Evolutionary conservation across 2,888 invertebrate species (phyloP), one percentile per base, ranked within the genome.

Genomic region (Baronia brevicornis): DNA sequence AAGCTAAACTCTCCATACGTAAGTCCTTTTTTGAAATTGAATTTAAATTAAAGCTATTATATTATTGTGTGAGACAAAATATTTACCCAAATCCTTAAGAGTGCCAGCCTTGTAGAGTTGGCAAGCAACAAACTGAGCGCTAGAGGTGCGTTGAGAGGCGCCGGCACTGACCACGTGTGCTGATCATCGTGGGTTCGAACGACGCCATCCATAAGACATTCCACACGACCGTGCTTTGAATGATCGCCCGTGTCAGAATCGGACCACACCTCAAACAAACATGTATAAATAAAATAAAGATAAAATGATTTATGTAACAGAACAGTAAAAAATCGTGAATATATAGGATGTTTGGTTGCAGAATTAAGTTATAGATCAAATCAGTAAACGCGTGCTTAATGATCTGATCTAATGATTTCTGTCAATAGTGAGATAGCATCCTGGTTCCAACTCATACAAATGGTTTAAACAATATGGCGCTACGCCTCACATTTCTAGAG

Each of bases 141-240:
- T 51, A 91, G 87, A 28, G 89, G 86, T 3, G 71, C 68, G n/a
- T 86, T 86, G 2, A 68, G 56, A 2, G 88, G 88, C 48, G 88
- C 90, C 2, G 91, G 89, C 10, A 90, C 86, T 9, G 90, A 75
- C 93, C 94, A 94, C 48, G 91, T 85, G 70, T 93, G 92, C 19
- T 88, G 85, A 65, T 93, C 93, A 59, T 94, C 93, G 33, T 90
- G 85, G 1, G 93, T 93, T 21, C 91, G 75, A 53, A 92, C 90
- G 3, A 89, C 86, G 0, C 91, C 91, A 54, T 93, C 91, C 10
- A 89, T 68, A 11, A 94, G 65, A 66, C 90, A 91, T 28, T 80
- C 75, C 0, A 89, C 82, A 1, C 89, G 89, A 38, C 90, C 89
- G 44, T 87, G 86, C 29, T 57, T 49, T 1, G 72, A 61, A n/a